Evolutionary conservation across 2,888 invertebrate species (phyloP).

Genomic region (Prostheceraeus crozeri): DNA sequence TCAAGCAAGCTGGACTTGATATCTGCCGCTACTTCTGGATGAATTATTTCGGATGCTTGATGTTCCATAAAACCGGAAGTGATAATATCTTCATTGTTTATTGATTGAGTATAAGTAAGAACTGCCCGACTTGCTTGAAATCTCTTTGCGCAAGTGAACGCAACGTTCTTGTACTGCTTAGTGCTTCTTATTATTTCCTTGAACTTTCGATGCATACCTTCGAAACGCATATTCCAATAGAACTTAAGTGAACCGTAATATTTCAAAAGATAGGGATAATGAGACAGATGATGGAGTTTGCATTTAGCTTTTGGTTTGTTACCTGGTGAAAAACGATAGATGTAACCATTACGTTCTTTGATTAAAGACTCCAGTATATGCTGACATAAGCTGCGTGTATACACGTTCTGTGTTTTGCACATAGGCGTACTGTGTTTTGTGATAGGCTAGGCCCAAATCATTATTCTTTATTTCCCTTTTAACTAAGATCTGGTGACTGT

Average conservation of each 20-base stretch:
- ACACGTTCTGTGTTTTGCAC: no score
- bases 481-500: no score
- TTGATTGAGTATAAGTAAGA: slow-evolving; percentile 14
- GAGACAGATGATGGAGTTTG: slow-evolving; percentile 36
- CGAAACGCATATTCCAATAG: slow-evolving; percentile 42
- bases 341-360: no score
- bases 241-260: slow-evolving; percentile 40
- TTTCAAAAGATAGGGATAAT: slow-evolving; percentile 40
- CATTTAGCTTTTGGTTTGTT: slow-evolving; percentile 9
- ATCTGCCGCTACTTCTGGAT: slow-evolving; percentile 5
- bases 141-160: slow-evolving; percentile 14
- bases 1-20: not conserved
- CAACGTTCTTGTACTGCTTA: slow-evolving; percentile 40
- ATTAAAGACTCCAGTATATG: no score
- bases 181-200: slow-evolving; percentile 39
- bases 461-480: no score
- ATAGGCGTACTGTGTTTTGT: no score
- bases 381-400: no score
- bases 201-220: slow-evolving; percentile 42
- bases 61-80: no score
- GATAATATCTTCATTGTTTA: not conserved
- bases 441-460: no score
- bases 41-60: slow-evolving; percentile 14
- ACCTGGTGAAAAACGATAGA: no score
- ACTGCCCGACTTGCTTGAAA: not conserved